A percentile compares a stretch with the other conserved stretches of the same genome.
Evolutionary conservation across 2,113 vertebrate species (phyloP).

Genomic region (Corythoichthys haematopterus): DNA sequence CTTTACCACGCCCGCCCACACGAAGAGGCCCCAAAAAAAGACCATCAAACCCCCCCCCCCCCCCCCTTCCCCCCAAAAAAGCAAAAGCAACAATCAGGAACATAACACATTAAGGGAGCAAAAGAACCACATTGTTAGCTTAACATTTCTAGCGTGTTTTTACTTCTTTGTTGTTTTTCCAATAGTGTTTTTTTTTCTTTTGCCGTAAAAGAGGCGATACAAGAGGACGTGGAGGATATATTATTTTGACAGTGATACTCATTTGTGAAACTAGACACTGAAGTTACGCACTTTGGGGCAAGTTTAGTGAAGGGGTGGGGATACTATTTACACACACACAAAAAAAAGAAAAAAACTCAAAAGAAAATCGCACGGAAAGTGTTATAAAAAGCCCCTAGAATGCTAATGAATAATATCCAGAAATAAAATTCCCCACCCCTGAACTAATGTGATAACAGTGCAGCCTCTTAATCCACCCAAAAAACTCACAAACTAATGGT

Average conservation of each 20-base stretch:
- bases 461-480: conserved; percentile 19
- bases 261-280: background rate
- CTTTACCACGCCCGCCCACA: no score
- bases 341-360: background rate
- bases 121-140: conserved; percentile 80
- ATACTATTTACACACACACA: background rate
- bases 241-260: background rate
- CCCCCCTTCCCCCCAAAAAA: conserved; percentile 6
- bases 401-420: background rate
- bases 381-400: background rate
- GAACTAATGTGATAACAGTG: background rate
- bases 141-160: conserved; percentile 75
- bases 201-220: background rate
- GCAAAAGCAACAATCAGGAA: conserved; percentile 40
- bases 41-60: conserved; percentile 28
- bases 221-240: conserved; percentile 18
- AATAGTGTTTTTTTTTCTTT: conserved; percentile 63
- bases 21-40: no score
- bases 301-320: conserved; percentile 10
- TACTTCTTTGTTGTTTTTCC: conserved; percentile 61
- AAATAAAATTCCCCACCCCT: background rate
- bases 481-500: conserved; percentile 2
- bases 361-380: background rate
- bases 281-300: conserved; percentile 2
- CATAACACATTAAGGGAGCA: conserved; percentile 61